Evolutionary conservation across 23 tunicate species (phyloP).

Genomic region (Botrylloides violaceus): DNA sequence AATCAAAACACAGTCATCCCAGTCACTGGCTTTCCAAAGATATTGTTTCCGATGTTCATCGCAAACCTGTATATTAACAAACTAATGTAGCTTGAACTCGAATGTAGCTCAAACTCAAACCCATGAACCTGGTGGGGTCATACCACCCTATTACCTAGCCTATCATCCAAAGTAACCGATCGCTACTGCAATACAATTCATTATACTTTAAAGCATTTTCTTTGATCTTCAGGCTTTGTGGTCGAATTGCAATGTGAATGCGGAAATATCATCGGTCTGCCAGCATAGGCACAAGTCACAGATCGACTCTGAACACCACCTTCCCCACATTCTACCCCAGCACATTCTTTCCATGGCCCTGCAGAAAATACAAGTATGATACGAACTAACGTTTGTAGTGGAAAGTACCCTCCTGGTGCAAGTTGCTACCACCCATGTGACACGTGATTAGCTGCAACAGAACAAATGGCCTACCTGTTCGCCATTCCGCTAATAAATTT

Average conservation of each 20-base stretch:
- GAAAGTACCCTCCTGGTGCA: too few relatives aligned
- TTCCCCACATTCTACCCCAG: conserved; percentile 33
- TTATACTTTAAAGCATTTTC: conserved; percentile 33
- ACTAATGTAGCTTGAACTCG: background rate
- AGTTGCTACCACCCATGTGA: too few relatives aligned
- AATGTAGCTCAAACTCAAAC: background rate
- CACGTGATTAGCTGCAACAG: background rate
- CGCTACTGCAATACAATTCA: background rate
- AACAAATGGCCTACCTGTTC: background rate
- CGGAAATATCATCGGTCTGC: background rate
- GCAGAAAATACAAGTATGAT: background rate
- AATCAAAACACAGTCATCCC: conserved; percentile 15
- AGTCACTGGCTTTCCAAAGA: conserved; percentile 22
- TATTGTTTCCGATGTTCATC: conserved; percentile 26
- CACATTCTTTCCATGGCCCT: conserved; percentile 49
- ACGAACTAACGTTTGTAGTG: too few relatives aligned
- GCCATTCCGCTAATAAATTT: background rate
- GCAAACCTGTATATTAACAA: conserved; percentile 39
- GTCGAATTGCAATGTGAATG: conserved; percentile 29
- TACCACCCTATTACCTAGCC: background rate
- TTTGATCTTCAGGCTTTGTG: conserved; percentile 28
- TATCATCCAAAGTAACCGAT: background rate
- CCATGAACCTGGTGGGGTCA: background rate
- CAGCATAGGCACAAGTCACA: conserved; percentile 35
- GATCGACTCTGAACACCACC: conserved; percentile 42